Conservation (phyloP, 1,140 invertebrate species). For the Mesaphorura yosii region DNA sequence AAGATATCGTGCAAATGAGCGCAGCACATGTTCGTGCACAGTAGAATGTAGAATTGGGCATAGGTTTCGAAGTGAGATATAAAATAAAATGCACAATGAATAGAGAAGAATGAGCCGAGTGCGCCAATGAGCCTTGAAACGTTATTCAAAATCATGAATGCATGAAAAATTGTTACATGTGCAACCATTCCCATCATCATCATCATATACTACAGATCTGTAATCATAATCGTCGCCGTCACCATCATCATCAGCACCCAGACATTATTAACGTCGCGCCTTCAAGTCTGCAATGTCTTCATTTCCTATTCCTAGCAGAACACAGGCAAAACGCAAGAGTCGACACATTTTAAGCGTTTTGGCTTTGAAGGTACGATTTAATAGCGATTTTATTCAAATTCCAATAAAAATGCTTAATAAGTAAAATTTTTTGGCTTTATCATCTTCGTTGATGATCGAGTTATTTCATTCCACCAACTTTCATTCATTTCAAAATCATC, state of each 20-base stretch:
- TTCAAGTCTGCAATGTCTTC: too few species aligned
- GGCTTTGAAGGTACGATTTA: background rate
- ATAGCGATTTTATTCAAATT: too few species aligned
- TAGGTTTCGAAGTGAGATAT: too few species aligned
- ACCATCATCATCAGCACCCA: background rate
- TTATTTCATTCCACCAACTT: too few species aligned
- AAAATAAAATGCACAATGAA: background rate
- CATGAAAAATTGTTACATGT: conserved; percentile 8
- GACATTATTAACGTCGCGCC: too few species aligned
- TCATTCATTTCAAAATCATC: too few species aligned
- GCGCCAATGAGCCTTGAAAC: background rate
- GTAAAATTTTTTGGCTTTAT: too few species aligned
- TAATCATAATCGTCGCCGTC: background rate
- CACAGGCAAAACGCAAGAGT: background rate
- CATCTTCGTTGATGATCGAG: too few species aligned
- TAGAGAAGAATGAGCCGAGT: background rate
- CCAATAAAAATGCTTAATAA: too few species aligned
- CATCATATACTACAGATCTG: background rate
- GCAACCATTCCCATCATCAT: conserved; percentile 1
- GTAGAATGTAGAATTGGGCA: too few species aligned
- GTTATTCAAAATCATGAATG: conserved; percentile 5
- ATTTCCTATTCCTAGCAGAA: background rate
- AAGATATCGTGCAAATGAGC: too few species aligned
- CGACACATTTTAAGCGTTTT: background rate
- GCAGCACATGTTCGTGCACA: too few species aligned